Percentiles rank a stretch among this genome's conserved stretches.
phyloP scores from a whole-genome alignment of 2,113 vertebrate species.

The Bambusicola thoracicus region DNA sequence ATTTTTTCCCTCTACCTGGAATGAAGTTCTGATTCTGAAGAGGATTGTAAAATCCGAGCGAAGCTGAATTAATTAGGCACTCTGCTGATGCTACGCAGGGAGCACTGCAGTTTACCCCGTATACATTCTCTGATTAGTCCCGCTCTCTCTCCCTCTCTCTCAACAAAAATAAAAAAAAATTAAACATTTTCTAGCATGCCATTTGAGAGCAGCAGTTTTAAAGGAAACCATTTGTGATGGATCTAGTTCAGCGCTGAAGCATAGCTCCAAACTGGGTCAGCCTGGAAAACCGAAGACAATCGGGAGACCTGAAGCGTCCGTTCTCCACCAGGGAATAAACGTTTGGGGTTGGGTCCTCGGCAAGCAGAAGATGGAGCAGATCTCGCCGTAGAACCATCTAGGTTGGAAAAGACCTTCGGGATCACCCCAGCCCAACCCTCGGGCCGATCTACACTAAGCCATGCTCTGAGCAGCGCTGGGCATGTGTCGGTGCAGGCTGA shows the following conservation, averaged over 20 bases:
- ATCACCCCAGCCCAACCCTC: neutral
- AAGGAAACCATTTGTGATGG: slow-evolving; percentile 58
- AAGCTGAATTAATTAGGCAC: slow-evolving; percentile 56
- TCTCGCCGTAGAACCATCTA: neutral
- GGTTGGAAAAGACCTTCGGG: neutral
- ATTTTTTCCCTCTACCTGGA: slow-evolving; percentile 24
- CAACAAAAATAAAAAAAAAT: neutral
- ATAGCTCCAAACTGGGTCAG: slow-evolving; percentile 59
- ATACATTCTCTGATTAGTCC: slow-evolving; percentile 33
- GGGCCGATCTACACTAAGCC: neutral
- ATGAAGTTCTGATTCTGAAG: slow-evolving; percentile 41
- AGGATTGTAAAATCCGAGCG: slow-evolving; percentile 34
- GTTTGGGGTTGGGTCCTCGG: slow-evolving; percentile 44
- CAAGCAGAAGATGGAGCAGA: slow-evolving; percentile 11
- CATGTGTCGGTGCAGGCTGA: neutral
- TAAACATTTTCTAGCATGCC: slow-evolving; percentile 15
- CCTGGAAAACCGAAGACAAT: slow-evolving; percentile 7
- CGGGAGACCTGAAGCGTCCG: slow-evolving; percentile 47
- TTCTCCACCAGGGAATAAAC: slow-evolving; percentile 28
- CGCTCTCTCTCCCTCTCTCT: neutral
- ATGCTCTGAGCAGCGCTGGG: neutral
- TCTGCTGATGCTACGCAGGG: slow-evolving; percentile 27
- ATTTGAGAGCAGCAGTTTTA: slow-evolving; percentile 18
- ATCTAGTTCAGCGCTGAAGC: slow-evolving; percentile 51
- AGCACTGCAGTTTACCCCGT: neutral